Evolutionary conservation across 2,113 vertebrate species (phyloP).

Genomic region (Tylochromis polylepis): DNA sequence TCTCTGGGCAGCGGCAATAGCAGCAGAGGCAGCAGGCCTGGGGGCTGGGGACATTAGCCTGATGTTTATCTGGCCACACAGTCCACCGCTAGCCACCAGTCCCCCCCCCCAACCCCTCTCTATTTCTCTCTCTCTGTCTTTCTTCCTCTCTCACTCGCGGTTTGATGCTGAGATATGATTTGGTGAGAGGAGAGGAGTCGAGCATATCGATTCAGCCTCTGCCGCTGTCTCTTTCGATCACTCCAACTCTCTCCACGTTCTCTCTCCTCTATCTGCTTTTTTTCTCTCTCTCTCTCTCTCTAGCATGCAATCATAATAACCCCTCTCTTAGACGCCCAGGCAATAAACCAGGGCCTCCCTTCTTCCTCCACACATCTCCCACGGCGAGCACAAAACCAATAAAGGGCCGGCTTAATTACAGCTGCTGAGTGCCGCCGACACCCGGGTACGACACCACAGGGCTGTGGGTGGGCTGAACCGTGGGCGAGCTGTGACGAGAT

Average conservation of each 20-base stretch:
- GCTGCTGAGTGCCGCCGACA: constrained; percentile 53
- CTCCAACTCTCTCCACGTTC: constrained; percentile 38
- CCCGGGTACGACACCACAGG: constrained; percentile 29
- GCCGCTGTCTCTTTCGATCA: constrained; percentile 28
- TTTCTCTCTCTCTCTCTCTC: constrained; percentile 13
- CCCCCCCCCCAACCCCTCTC: background rate
- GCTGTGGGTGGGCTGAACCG: constrained; percentile 29
- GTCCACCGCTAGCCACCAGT: background rate
- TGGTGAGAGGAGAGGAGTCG: constrained; percentile 44
- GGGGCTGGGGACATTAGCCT: constrained; percentile 33
- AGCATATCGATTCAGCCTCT: constrained; percentile 37
- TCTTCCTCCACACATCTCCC: constrained; percentile 56
- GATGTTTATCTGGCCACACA: constrained; percentile 47
- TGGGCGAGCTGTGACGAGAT: constrained; percentile 23
- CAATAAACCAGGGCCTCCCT: constrained; percentile 63
- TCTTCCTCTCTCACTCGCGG: background rate
- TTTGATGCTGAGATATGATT: constrained; percentile 54
- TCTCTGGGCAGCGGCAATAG: constrained; percentile 4
- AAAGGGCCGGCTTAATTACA: constrained; percentile 66
- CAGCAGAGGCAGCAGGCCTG: constrained; percentile 12
- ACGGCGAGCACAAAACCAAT: constrained; percentile 68
- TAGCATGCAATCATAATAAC: constrained; percentile 55
- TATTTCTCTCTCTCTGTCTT: background rate
- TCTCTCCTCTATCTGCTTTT: constrained; percentile 2
- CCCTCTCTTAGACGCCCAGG: constrained; percentile 54